phyloP scores from a whole-genome alignment of 2,888 invertebrate genomes.

The Macrophya annulata region DNA sequence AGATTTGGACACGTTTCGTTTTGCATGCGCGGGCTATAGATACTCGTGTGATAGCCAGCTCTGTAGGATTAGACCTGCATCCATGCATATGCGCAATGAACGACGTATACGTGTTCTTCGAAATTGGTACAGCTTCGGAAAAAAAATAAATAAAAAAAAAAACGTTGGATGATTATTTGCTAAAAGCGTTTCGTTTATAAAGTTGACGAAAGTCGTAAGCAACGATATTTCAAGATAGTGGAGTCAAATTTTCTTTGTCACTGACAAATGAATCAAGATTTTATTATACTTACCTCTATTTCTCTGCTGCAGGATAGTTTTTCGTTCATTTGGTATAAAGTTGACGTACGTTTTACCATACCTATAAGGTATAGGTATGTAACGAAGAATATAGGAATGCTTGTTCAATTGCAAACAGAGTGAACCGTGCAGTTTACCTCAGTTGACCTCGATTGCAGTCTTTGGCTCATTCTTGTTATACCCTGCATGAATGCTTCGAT shows the following conservation, averaged over 20 bases:
- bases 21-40: not conserved
- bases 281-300: too few species aligned
- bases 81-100: not conserved
- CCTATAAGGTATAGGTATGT: not conserved
- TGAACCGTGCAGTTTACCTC: not conserved
- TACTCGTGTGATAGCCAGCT: not conserved
- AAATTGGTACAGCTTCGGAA: not conserved
- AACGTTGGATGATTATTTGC: not conserved
- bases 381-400: not conserved
- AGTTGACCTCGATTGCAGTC: not conserved
- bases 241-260: too few species aligned
- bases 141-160: not conserved
- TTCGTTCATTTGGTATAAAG: not conserved
- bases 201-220: too few species aligned
- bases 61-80: conserved; percentile 10
- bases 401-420: not conserved
- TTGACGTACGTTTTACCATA: not conserved
- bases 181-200: too few species aligned
- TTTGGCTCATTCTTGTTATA: conserved; percentile 2
- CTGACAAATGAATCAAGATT: too few species aligned
- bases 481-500: not conserved
- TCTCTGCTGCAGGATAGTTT: too few species aligned
- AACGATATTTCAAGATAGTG: too few species aligned
- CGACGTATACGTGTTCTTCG: not conserved
- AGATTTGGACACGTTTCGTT: not conserved